Evolutionary conservation across 2,888 invertebrate genomes (phyloP), one percentile per base, ranked within the genome.

Genomic region (Tenthredo scrophulariae): DNA sequence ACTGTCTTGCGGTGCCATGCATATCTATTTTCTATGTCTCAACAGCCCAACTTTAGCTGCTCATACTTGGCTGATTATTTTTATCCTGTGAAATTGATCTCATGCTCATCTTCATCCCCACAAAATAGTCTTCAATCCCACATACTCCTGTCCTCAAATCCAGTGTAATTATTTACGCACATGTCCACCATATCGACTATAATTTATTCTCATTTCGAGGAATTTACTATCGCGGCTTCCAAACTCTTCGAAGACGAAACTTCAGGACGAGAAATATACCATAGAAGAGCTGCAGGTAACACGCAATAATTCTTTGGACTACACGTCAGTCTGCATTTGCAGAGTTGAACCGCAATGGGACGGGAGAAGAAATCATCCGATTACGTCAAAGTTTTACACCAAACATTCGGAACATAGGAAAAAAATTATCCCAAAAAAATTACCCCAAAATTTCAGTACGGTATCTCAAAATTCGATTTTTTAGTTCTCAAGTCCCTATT

Each of bases 81-180:
- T n/a, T 6, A 50, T 50, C 50, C 50, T 18, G 6, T 6, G 6
- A 2, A 18, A 50, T 50, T 7, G 54, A 54, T n/a, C n/a, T 50
- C 18, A n/a, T 50, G 18, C 6, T 50, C 50, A 50, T n/a, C n/a
- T 54, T n/a, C 54, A 54, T n/a, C 10, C 54, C 7, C 54, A n/a
- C 6, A 54, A 54, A 54, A 7, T n/a, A n/a, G n/a, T n/a, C n/a
- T 54, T n/a, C 7, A 0, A 54, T 54, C n/a, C 6, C 6, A n/a
- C 3, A 54, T 54, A 54, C 54, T 54, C n/a, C 54, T n/a, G n/a
- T n/a, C 54, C 54, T n/a, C 6, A n/a, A 7, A 54, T n/a, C 54
- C n/a, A 54, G 54, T 54, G n/a, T 54, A 54, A n/a, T n/a, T n/a
- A 54, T 54, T 54, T 54, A 54, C 54, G 54, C n/a, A 54, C n/a